Evolutionary conservation across 2,888 invertebrate genomes (phyloP), one percentile per base, ranked within the genome.

Genomic region (Hyles lineata): DNA sequence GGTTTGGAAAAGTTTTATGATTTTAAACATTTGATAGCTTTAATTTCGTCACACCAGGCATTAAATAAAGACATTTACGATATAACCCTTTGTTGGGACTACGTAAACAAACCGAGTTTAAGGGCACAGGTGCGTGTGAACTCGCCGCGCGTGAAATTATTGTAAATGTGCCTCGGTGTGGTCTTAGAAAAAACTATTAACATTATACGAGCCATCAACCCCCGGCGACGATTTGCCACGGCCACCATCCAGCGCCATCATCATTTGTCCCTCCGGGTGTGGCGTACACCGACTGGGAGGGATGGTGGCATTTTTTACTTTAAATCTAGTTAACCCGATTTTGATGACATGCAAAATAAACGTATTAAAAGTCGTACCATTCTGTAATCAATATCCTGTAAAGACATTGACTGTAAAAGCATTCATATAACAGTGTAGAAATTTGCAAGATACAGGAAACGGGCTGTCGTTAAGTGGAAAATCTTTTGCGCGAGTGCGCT

Each of bases 141-240:
- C 89, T 82, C 86, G 80, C 88, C 87, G 87, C 83, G 90, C 94
- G 92, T 94, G 94, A 94, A 94, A 94, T 94, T 89, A 89, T 86
- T 88, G 90, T 91, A 90, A 90, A 91, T 91, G 91, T 89, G 88
- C 89, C 88, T 86, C 93, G 92, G 94, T 94, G 94, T 94, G 94
- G 94, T 94, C 94, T 89, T 81, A 81, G 86, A 84, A 89, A 90
- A 92, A 91, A 89, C 82, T 87, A 86, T 88, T 85, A 89, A 90
- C 88, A 91, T 93, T 90, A 91, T 91, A 91, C 89, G 89, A 90
- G 85, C 87, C 88, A 90, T 92, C 92, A 90, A 92, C 93, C 93
- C 93, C 86, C 84, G 85, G 81, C 83, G 82, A 74, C 81, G 87
- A 93, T 94, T 94, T 89, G 91, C 85, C 86, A 92, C 89, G 94